Percentiles rank a stretch among this genome's conserved stretches.
Evolutionary conservation across 2,888 invertebrate genomes (phyloP).

Genomic region (Acronicta psi): DNA sequence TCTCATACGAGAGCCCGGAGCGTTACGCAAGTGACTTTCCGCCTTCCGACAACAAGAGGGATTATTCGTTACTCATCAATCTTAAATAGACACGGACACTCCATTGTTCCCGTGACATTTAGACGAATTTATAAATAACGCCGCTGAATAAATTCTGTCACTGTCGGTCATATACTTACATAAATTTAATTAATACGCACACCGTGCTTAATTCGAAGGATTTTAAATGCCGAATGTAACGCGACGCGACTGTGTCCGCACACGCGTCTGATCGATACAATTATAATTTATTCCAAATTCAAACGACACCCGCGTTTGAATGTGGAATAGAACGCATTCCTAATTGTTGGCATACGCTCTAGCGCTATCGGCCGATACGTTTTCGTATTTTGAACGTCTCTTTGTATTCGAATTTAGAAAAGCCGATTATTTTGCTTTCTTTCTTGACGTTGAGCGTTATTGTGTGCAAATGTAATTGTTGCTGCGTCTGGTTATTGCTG

Average conservation of each 20-base stretch:
- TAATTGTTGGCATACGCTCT: slow-evolving; percentile 85
- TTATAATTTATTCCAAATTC: slow-evolving; percentile 77
- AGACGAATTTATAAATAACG: slow-evolving; percentile 84
- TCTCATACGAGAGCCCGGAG: slow-evolving; percentile 71
- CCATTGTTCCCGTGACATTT: slow-evolving; percentile 88
- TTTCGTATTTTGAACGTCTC: slow-evolving; percentile 83
- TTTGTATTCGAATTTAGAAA: slow-evolving; percentile 87
- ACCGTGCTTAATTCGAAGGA: slow-evolving; percentile 66
- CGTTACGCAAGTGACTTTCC: slow-evolving; percentile 79
- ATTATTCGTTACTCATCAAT: slow-evolving; percentile 87
- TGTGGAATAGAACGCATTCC: slow-evolving; percentile 84
- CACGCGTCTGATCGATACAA: slow-evolving; percentile 56
- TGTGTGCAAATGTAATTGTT: slow-evolving; percentile 88
- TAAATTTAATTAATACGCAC: slow-evolving; percentile 72
- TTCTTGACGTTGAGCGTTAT: slow-evolving; percentile 75
- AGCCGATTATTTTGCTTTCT: slow-evolving; percentile 82
- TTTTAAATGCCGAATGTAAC: slow-evolving; percentile 67
- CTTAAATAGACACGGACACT: slow-evolving; percentile 83
- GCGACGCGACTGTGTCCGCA: slow-evolving; percentile 33
- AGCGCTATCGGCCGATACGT: slow-evolving; percentile 80
- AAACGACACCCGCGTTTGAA: slow-evolving; percentile 74
- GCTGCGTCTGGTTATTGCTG: slow-evolving; percentile 78
- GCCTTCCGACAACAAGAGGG: slow-evolving; percentile 78
- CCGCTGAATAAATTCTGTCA: slow-evolving; percentile 75
- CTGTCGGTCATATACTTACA: slow-evolving; percentile 69